Conservation (phyloP, 1,140 invertebrate species). For the Hesperophylax magnus region DNA sequence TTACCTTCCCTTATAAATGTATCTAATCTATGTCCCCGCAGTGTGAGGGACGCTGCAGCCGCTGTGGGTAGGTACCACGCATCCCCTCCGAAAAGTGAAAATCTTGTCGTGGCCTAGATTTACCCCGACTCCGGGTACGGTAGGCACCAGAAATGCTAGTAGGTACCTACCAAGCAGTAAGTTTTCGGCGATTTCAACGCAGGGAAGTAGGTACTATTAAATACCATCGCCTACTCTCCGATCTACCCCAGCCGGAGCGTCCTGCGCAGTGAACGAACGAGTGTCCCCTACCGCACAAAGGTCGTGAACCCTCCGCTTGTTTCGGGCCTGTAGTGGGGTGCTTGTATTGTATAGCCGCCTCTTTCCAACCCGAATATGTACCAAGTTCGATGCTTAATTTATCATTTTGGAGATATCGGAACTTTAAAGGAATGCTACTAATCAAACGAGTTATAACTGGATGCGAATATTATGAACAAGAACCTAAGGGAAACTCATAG, state of each 20-base stretch:
- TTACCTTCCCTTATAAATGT: background rate
- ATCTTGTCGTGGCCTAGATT: slow-evolving; percentile 34
- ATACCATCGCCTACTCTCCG: too few species aligned
- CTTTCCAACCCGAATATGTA: too few species aligned
- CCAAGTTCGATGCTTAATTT: too few species aligned
- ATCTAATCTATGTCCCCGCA: background rate
- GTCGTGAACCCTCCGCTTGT: slow-evolving; percentile 2
- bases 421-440: too few species aligned
- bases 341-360: too few species aligned
- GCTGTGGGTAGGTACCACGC: background rate
- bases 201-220: background rate
- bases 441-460: too few species aligned
- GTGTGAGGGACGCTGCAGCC: background rate
- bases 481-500: too few species aligned
- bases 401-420: too few species aligned
- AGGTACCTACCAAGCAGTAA: background rate
- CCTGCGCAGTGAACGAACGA: slow-evolving; percentile 16
- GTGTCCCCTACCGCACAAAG: slow-evolving; percentile 6
- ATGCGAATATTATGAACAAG: too few species aligned
- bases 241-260: background rate
- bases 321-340: too few species aligned
- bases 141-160: background rate
- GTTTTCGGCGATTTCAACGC: slow-evolving; percentile 14
- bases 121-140: background rate
- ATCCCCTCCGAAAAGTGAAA: slow-evolving; percentile 29